Evolutionary conservation across 37 sponge, comb jelly and placozoan genomes (phyloP), one percentile per base, ranked within the genome.

Genomic region (Hexactinellida sp.): DNA sequence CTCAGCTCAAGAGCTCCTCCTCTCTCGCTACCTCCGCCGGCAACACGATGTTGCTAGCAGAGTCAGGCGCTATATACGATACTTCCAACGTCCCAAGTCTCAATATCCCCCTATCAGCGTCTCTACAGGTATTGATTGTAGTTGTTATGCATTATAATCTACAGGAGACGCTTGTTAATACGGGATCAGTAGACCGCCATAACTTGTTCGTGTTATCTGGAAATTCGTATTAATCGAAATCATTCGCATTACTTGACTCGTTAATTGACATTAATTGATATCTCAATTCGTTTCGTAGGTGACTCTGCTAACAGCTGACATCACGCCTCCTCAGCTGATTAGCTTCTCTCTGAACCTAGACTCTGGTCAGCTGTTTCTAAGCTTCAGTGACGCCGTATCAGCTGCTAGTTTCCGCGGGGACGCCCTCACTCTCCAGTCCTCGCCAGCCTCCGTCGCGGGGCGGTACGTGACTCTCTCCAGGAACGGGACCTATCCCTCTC

Each of bases 1-100:
- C 86, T 55, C 86, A 89, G 0, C 89, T 95, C 84, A 93, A 95
- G 84, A 84, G 84, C 23, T 89, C 90, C 24, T 88, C 92, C 83
- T 86, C 89, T 24, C 89, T 93, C 19, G 92, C 91, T 13, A 89
- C 55, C 24, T 83, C 55, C 37, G 37, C 38, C 10, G 35, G 24
- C 32, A 86, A 82, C 24, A 90, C 92, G 3, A 90, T 88, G 37
- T 54, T 95, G 39, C 41, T 63, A 10, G 30, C 76, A 63, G 76
- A 63, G 34, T 25, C 76, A 32, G 76, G 76, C 3, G 76, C 76
- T 10, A 23, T 63, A 25, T 25, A 10, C 3, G 76, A 63, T 63
- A 63, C 76, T 32, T 63, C 76, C 13, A n/a, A n/a, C 34, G 76
- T 63, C 5, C 76, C 76, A 10, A 63, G 76, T 63, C 76, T 63